Percentiles rank a stretch among this genome's conserved stretches.
Evolutionary conservation across 2,888 invertebrate genomes (phyloP).

Genomic region (Lepeophtheirus nordmannii): DNA sequence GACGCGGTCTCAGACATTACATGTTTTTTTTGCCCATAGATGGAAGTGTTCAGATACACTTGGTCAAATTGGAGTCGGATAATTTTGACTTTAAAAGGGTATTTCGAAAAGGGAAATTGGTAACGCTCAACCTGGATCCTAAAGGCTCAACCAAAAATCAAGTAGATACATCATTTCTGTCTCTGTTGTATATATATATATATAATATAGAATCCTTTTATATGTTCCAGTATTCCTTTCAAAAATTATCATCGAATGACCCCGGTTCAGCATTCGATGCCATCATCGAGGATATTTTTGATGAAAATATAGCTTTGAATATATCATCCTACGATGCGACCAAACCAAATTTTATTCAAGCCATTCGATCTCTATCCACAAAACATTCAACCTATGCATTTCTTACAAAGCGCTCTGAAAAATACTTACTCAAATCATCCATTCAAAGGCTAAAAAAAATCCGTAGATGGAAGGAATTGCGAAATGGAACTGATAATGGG

Average conservation of each 20-base stretch:
- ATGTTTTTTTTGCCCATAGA: background rate
- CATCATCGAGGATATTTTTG: background rate
- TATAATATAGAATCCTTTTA: background rate
- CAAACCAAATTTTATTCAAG: background rate
- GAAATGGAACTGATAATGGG: background rate
- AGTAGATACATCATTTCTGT: background rate
- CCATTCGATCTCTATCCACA: background rate
- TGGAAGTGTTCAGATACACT: background rate
- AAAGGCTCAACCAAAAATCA: background rate
- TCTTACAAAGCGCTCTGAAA: conserved; percentile 2
- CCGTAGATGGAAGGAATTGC: background rate
- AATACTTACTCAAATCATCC: background rate
- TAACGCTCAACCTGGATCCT: background rate
- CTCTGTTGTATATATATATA: background rate
- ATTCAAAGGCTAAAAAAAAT: background rate
- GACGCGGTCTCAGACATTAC: too few species aligned
- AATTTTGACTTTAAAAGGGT: background rate
- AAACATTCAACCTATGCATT: background rate
- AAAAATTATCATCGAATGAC: background rate
- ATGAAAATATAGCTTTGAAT: background rate
- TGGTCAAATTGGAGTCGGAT: background rate
- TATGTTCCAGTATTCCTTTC: background rate
- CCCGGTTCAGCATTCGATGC: background rate
- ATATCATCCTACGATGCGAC: background rate
- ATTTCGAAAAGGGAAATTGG: background rate